Base-by-base conservation (phyloP, 2,888 invertebrate genomes). In the Dusona sp. region DNA sequence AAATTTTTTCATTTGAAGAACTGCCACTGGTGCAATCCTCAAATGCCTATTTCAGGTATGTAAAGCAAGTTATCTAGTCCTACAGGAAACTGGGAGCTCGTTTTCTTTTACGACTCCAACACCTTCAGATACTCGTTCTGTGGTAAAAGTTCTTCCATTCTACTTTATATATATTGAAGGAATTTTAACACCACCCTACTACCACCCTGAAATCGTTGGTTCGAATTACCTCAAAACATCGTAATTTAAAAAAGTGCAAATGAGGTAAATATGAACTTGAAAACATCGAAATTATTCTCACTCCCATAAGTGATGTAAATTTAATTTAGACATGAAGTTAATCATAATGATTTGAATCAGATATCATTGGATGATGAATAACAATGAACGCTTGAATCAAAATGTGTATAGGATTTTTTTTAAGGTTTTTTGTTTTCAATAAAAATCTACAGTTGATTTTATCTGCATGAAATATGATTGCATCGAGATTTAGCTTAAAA, bases 41-140 rank as follows among this genome's bases (percentile, higher is more conserved):
- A 61, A 29, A 25, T 16, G 61, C 29, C 16, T 29, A 16, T 29
- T 29, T 29, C 29, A 29, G 61, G 16, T 29, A 61, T 29, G 61
- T 61, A 29, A 61, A 61, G 61, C 29, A 29, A 61, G 29, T 61
- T 61, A 61, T 61, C 61, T 29, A 61, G 29, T 61, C 16, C 61
- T 61, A 29, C 25, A 29, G 29, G 29, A 61, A 29, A 61, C 16
- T 16, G 61, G 29, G 29, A 61, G 61, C 61, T 61, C 61, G 29
- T 61, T 61, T 13, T 29, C 29, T 61, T 61, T 61, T 29, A 61
- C 6, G 29, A 61, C 6, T 61, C 16, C 7, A 61, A 61, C 61
- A 29, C 61, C 61, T 61, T 29, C 13, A 61, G 29, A 61, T 61
- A 29, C 29, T 61, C 61, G 6, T 29, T 61, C 16, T 29, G 61